Evolutionary conservation across 2,113 vertebrate species (phyloP).

Genomic region (Salvelinus namaycush): DNA sequence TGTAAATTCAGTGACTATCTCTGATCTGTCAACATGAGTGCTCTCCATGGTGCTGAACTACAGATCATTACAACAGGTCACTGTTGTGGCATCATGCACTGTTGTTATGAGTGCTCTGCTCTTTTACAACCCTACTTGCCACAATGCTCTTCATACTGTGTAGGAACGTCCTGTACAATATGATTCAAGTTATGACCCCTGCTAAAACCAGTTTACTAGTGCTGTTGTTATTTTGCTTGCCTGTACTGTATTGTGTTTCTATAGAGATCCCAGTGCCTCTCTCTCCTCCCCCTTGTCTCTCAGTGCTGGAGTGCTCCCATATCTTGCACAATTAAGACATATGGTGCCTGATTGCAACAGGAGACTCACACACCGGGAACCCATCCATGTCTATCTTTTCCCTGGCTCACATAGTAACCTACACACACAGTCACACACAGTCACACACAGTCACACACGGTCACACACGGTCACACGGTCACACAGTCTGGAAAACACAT

Average conservation of each 20-base stretch:
- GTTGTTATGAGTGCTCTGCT: too few relatives aligned
- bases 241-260: not conserved
- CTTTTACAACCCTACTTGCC: not conserved
- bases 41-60: conserved; percentile 59
- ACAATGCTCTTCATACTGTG: not conserved
- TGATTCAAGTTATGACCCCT: too few relatives aligned
- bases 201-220: not conserved
- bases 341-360: not conserved
- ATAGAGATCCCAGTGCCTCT: not conserved
- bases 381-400: not conserved
- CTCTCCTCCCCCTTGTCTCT: not conserved
- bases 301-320: conserved; percentile 2
- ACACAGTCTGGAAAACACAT: not conserved
- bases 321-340: conserved; percentile 9
- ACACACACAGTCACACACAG: not conserved
- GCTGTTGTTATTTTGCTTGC: not conserved
- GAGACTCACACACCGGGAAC: not conserved
- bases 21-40: conserved; percentile 15
- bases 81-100: conserved; percentile 14
- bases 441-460: not conserved
- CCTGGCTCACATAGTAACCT: not conserved
- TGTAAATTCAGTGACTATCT: too few relatives aligned
- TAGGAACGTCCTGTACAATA: too few relatives aligned
- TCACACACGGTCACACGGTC: not conserved
- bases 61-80: not conserved